Conservation (phyloP, 2,797 vertebrate genomes). For the Sebastes ruberrimus region DNA sequence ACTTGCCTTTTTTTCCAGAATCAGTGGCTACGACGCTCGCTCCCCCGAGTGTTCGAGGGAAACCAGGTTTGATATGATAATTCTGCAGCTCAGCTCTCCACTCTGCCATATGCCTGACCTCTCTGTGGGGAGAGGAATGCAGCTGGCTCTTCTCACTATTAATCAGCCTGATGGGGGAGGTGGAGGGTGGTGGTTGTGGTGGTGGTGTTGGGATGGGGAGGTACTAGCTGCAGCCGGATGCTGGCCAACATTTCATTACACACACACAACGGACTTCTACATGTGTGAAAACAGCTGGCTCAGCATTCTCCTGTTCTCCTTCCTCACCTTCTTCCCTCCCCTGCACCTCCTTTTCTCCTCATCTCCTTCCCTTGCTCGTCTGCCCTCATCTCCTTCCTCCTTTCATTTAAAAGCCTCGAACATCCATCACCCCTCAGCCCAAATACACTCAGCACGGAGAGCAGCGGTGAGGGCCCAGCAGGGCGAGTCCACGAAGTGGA, state of each 20-base stretch:
- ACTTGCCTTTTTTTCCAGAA: slow-evolving; percentile 43
- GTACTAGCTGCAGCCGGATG: slow-evolving; percentile 38
- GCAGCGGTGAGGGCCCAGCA: slow-evolving; percentile 35
- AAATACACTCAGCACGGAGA: slow-evolving; percentile 49
- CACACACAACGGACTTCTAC: slow-evolving; percentile 9
- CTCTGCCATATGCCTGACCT: slow-evolving; percentile 80
- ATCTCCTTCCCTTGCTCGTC: slow-evolving; percentile 37
- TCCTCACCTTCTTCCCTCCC: slow-evolving; percentile 40
- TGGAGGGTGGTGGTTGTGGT: slow-evolving; percentile 18
- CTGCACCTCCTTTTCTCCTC: slow-evolving; percentile 26
- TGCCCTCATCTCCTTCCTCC: slow-evolving; percentile 47
- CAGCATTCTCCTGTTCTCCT: slow-evolving; percentile 56
- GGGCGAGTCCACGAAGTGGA: slow-evolving; percentile 51
- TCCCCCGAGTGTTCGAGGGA: slow-evolving; percentile 66
- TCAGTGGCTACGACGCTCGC: slow-evolving; percentile 34
- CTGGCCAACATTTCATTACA: slow-evolving; percentile 52
- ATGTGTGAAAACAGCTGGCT: slow-evolving; percentile 56
- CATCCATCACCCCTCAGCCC: slow-evolving; percentile 68
- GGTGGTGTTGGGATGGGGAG: slow-evolving; percentile 36
- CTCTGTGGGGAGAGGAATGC: slow-evolving; percentile 77
- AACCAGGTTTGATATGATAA: slow-evolving; percentile 85
- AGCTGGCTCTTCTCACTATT: slow-evolving; percentile 80
- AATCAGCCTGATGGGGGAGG: slow-evolving; percentile 74
- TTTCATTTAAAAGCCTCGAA: slow-evolving; percentile 50
- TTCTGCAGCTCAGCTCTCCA: slow-evolving; percentile 72